These are phyloP conservation scores for Anniella stebbinsi DNA, from an alignment of 2,797 vertebrate genomes.

Conservation along the genomic window DNA sequence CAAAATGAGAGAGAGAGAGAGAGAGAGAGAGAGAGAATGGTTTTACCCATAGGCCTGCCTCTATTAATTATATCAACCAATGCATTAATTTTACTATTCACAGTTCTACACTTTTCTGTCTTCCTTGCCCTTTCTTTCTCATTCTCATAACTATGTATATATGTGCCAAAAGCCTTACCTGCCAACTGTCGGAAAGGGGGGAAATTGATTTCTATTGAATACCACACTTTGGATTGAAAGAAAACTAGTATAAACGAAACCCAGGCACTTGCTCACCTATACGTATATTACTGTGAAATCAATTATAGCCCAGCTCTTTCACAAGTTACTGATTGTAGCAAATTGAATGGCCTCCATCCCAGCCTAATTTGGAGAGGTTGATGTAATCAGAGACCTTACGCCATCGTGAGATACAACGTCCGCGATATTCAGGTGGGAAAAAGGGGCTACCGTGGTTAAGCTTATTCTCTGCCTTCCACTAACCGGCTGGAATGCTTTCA, in stretches of 20 bases:
- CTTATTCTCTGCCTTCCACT: constrained; percentile 73
- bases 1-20: not conserved
- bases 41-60: constrained; percentile 63
- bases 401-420: constrained; percentile 78
- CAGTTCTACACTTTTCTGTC: constrained; percentile 63
- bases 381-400: constrained; percentile 85
- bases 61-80: constrained; percentile 69
- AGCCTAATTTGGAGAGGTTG: constrained; percentile 84
- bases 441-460: constrained; percentile 72
- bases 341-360: constrained; percentile 85
- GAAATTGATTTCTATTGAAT: constrained; percentile 81
- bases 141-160: constrained; percentile 52
- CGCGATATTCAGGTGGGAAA: constrained; percentile 80
- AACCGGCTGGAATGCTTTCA: constrained; percentile 72
- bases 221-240: constrained; percentile 80
- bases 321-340: constrained; percentile 84
- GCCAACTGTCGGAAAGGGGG: constrained; percentile 71
- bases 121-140: constrained; percentile 22
- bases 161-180: constrained; percentile 75
- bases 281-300: constrained; percentile 85
- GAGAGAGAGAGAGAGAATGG: constrained; percentile 33
- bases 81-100: constrained; percentile 78
- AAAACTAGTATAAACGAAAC: constrained; percentile 83
- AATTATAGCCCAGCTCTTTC: constrained; percentile 82
- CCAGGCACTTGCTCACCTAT: constrained; percentile 80